A percentile compares a stretch with the other conserved stretches of the same genome.
These are phyloP conservation scores for Acrobasis consociella DNA, from an alignment of 2,888 invertebrate species.

Conservation along the genomic window DNA sequence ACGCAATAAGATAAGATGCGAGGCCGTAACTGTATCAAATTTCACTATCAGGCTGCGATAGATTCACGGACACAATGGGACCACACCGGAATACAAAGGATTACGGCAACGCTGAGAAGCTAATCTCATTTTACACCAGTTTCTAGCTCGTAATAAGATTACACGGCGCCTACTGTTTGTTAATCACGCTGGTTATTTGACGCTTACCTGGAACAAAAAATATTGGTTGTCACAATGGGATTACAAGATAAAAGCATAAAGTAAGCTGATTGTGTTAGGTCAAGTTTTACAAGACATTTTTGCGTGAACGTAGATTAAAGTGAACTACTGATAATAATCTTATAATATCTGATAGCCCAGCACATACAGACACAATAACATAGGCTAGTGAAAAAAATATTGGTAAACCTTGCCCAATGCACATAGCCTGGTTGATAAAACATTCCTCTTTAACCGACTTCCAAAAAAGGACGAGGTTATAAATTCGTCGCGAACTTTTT, in stretches of 20 bases:
- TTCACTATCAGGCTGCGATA: conserved; percentile 41
- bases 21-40: conserved; percentile 44
- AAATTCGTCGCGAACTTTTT: no score
- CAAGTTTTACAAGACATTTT: no score
- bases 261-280: conserved; percentile 3
- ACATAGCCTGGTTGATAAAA: no score
- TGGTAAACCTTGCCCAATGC: background rate
- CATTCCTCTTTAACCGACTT: no score
- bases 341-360: no score
- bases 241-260: conserved; percentile 18
- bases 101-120: conserved; percentile 45
- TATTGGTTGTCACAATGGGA: conserved; percentile 17
- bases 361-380: no score
- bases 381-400: background rate
- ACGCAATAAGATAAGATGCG: conserved; percentile 12
- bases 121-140: conserved; percentile 67
- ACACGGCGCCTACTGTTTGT: conserved; percentile 49
- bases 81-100: conserved; percentile 63
- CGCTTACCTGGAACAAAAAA: conserved; percentile 53
- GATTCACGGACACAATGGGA: conserved; percentile 42
- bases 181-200: conserved; percentile 46
- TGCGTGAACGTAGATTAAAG: no score
- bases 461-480: no score
- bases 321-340: no score
- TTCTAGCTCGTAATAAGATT: conserved; percentile 65